These are phyloP conservation scores for Dasypogon diadema DNA, from an alignment of 2,888 invertebrate species.

Conservation along the genomic window DNA sequence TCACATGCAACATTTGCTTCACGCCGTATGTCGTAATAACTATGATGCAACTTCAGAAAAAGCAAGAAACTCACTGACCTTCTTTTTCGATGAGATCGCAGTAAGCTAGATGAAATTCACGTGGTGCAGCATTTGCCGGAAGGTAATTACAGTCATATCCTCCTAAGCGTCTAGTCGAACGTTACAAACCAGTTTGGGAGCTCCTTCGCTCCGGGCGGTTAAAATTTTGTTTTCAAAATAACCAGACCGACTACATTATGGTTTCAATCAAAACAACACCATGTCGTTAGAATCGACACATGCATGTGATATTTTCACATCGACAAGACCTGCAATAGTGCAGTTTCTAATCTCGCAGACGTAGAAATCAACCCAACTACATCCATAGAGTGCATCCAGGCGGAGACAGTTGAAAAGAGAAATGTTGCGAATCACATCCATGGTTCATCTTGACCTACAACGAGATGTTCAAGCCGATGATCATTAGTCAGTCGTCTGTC, in stretches of 20 bases:
- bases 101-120: slow-evolving; percentile 10
- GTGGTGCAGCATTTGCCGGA: slow-evolving; percentile 39
- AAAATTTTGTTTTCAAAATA: slow-evolving; percentile 21
- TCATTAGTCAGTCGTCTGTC: slow-evolving; percentile 10
- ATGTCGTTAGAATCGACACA: too few species aligned
- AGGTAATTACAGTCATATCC: slow-evolving; percentile 3
- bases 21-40: slow-evolving; percentile 24
- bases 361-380: too few species aligned
- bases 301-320: too few species aligned
- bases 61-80: slow-evolving; percentile 28
- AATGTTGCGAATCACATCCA: slow-evolving; percentile 19
- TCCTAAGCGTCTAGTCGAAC: slow-evolving; percentile 13
- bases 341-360: too few species aligned
- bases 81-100: slow-evolving; percentile 32
- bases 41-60: slow-evolving; percentile 38
- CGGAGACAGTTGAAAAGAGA: slow-evolving; percentile 39
- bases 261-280: too few species aligned
- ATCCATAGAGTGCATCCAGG: neutral
- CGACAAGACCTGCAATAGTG: too few species aligned
- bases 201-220: neutral
- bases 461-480: slow-evolving; percentile 12
- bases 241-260: too few species aligned
- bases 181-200: neutral
- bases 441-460: slow-evolving; percentile 39
- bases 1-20: slow-evolving; percentile 23